Conservation (phyloP, 2,888 invertebrate species). For the Dryomyza anilis region DNA sequence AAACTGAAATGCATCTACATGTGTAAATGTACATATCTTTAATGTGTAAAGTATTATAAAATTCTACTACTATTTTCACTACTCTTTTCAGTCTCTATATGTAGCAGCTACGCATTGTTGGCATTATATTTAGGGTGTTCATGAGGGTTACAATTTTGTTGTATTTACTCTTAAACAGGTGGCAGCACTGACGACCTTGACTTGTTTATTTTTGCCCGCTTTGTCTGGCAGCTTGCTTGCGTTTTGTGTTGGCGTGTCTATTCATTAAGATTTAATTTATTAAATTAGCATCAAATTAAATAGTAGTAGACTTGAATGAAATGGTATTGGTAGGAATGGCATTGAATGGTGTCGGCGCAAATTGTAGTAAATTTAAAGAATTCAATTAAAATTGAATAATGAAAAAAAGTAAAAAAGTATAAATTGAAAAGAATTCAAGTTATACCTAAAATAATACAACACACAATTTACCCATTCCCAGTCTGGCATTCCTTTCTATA, state of each 20-base stretch:
- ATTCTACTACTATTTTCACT: background rate
- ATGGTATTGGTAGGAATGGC: background rate
- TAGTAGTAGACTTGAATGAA: background rate
- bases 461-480: too few relatives aligned
- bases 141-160: too few relatives aligned
- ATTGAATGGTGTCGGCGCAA: background rate
- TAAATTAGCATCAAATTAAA: background rate
- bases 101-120: background rate
- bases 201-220: slow-evolving; percentile 2
- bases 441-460: too few relatives aligned
- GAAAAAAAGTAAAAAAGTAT: background rate
- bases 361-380: background rate
- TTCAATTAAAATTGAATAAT: background rate
- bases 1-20: too few relatives aligned
- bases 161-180: too few relatives aligned
- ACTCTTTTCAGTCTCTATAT: too few relatives aligned
- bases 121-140: too few relatives aligned
- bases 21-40: background rate
- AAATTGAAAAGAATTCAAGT: too few relatives aligned
- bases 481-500: too few relatives aligned
- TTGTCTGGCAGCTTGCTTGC: background rate
- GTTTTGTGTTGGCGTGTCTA: background rate
- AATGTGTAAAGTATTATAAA: background rate
- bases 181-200: slow-evolving; percentile 11
- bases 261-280: slow-evolving; percentile 4